These are phyloP conservation scores for Abrostola triplasia DNA, from an alignment of 2,888 invertebrate genomes.

Conservation along the genomic window DNA sequence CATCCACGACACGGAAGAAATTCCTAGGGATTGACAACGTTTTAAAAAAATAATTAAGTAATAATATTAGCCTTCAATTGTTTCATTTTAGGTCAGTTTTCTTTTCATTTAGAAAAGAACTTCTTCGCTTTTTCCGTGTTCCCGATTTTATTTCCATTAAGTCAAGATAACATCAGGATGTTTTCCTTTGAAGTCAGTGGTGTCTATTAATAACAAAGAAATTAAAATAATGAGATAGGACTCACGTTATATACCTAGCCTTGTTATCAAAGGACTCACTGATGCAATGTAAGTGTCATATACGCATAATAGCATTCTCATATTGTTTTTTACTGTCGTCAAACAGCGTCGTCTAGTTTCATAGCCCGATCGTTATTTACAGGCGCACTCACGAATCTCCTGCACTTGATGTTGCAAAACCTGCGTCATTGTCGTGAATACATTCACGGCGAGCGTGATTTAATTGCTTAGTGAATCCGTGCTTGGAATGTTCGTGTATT, in stretches of 20 bases:
- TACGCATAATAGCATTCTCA: constrained; percentile 14
- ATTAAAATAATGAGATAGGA: not conserved
- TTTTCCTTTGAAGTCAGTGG: too few relatives aligned
- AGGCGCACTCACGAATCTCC: constrained; percentile 64
- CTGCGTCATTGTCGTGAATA: constrained; percentile 72
- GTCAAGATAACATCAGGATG: too few relatives aligned
- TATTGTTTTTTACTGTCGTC: constrained; percentile 25
- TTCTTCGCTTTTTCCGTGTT: not conserved
- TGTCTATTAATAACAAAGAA: too few relatives aligned
- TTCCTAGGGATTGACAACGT: too few relatives aligned
- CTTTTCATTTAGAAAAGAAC: not conserved
- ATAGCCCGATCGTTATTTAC: constrained; percentile 56
- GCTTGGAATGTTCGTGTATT: constrained; percentile 37
- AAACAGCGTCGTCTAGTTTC: constrained; percentile 41
- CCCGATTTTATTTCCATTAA: not conserved
- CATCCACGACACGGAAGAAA: too few relatives aligned
- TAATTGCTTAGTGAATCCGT: constrained; percentile 58
- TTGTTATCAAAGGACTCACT: not conserved
- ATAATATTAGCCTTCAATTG: too few relatives aligned
- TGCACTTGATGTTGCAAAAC: constrained; percentile 70
- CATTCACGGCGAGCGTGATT: constrained; percentile 64
- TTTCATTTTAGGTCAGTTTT: too few relatives aligned
- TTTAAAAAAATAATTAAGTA: not conserved
- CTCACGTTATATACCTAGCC: not conserved
- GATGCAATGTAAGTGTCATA: constrained; percentile 14